Conservation (phyloP, 2,797 vertebrate genomes). For the Cynodonichthys magdalenae region DNA sequence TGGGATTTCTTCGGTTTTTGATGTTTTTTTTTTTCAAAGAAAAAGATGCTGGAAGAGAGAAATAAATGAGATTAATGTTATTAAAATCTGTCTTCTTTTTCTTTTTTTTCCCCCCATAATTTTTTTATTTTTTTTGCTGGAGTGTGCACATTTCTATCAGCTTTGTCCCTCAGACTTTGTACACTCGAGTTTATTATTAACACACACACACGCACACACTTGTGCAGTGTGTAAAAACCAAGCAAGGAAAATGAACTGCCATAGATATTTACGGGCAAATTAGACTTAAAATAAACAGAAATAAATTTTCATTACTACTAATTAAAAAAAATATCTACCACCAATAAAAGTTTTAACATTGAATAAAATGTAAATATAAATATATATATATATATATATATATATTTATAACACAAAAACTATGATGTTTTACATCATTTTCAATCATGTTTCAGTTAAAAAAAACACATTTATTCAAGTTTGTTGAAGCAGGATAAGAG, state of each 20-base stretch:
- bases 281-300: too few species aligned
- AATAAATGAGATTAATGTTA: conserved; percentile 78
- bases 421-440: background rate
- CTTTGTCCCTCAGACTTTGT: conserved; percentile 78
- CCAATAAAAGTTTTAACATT: too few species aligned
- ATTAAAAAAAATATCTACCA: too few species aligned
- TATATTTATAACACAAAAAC: too few species aligned
- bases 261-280: background rate
- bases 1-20: conserved; percentile 76
- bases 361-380: too few species aligned
- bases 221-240: background rate
- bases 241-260: background rate
- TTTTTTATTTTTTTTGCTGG: background rate
- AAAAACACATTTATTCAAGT: background rate
- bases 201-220: conserved; percentile 19
- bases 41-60: conserved; percentile 73
- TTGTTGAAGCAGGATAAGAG: too few species aligned
- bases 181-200: conserved; percentile 77
- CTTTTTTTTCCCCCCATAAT: background rate
- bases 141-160: conserved; percentile 29
- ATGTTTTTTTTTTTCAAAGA: conserved; percentile 14
- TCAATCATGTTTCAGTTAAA: background rate
- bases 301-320: too few species aligned
- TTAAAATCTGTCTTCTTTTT: background rate
- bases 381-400: too few species aligned